Evolutionary conservation across 2,113 vertebrate species (phyloP).

Genomic region (Holacanthus passer): DNA sequence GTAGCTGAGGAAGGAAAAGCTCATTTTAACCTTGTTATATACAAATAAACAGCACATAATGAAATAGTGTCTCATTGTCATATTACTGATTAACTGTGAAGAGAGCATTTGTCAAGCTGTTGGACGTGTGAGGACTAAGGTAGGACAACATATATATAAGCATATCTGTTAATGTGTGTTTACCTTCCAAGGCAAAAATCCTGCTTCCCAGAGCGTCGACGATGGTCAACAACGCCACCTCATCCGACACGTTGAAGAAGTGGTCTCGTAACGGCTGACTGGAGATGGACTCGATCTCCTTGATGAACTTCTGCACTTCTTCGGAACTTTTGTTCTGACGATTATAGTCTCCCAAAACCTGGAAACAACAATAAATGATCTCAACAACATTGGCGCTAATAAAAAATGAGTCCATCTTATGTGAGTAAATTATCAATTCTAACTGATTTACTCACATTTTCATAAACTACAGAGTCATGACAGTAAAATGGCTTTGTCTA

Average conservation of each 20-base stretch:
- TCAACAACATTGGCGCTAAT: neutral
- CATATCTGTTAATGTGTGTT: neutral
- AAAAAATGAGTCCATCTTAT: too few relatives aligned
- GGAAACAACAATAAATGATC: slow-evolving; percentile 22
- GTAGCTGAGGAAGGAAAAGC: slow-evolving; percentile 85
- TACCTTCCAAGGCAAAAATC: slow-evolving; percentile 98
- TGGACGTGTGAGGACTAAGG: too few relatives aligned
- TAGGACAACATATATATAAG: too few relatives aligned
- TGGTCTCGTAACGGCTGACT: slow-evolving; percentile 90
- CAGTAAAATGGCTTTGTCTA: too few relatives aligned
- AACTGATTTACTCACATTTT: neutral
- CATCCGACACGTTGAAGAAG: slow-evolving; percentile 98
- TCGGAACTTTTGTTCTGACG: slow-evolving; percentile 91
- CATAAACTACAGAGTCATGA: too few relatives aligned
- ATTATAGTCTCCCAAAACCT: slow-evolving; percentile 96
- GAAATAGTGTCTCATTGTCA: neutral
- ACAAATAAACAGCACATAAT: neutral
- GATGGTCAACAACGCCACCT: slow-evolving; percentile 91
- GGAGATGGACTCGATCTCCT: slow-evolving; percentile 94
- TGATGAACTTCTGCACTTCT: slow-evolving; percentile 87
- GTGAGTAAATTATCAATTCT: too few relatives aligned
- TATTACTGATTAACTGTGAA: neutral
- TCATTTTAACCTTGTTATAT: neutral
- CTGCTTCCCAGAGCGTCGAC: slow-evolving; percentile 93
- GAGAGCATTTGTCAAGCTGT: neutral